Base-by-base conservation (phyloP, 2,888 invertebrate species). In the Tineola bisselliella region DNA sequence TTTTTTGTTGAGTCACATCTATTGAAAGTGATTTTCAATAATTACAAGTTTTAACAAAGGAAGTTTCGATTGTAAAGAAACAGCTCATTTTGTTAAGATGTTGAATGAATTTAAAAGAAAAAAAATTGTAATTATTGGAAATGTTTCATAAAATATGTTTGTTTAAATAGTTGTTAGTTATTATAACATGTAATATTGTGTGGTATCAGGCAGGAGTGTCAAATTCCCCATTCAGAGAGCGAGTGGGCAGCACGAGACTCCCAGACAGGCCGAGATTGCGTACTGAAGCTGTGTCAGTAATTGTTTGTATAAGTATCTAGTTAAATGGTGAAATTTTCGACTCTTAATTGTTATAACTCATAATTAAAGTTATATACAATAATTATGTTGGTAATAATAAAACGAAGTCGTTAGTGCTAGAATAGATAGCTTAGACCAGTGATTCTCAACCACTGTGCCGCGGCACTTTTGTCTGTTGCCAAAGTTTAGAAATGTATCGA, bases 251-350 rank as follows among this genome's bases (percentile, higher is more conserved):
- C 88, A 95, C 94, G 77, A 91, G 95, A 63, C 88, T 95, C 72
- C 92, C 93, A 67, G 95, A 96, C 79, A 90, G 95, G 77, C 94
- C 95, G 82, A 93, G 95, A 91, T 93, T 95, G 82, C 93, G 95
- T 93, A 94, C 90, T 82, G 90, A 89, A 77, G 79, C 84, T 72
- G 81, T 87, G 88, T 87, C 86, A 87, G 87, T 88, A 87, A 71
- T 68, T 58, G 33, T 58, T 38, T 54, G 54, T 54, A 48, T 48
- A 48, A 44, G 31, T 15, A 48, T 48, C 18, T 54, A 54, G 54
- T 54, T 25, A 48, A 48, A n/a, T 54, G 54, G 54, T 54, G 54
- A 8, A 6, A 8, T 25, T 18, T 1, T 54, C n/a, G 54, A 10
- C 12, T 54, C 25, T 54, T 54, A n/a, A 54, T 54, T 25, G 25